These are phyloP conservation scores for Diadema setosum DNA, from an alignment of 35 echinoderm and acorn worm genomes.

Conservation along the genomic window DNA sequence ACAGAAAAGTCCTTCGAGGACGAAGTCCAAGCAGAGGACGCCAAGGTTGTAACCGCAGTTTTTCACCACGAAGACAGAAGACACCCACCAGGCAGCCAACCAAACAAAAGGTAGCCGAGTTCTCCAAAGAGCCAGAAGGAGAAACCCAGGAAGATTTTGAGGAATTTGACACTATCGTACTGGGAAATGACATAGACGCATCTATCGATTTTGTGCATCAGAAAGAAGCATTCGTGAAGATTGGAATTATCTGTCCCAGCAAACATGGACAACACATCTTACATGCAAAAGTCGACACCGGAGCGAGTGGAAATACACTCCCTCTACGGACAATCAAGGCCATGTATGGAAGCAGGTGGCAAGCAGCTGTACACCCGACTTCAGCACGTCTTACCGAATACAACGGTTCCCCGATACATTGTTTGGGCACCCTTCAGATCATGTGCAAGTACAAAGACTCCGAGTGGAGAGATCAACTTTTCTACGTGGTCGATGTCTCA, in stretches of 20 bases:
- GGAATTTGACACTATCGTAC: not conserved
- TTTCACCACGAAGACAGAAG: not conserved
- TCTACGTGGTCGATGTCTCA: conserved; percentile 31
- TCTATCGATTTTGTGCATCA: not conserved
- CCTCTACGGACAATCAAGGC: not conserved
- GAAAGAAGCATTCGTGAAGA: not conserved
- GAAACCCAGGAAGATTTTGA: not conserved
- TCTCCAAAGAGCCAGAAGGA: not conserved
- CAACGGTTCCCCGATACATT: not conserved
- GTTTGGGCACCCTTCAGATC: not conserved
- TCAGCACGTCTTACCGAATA: not conserved
- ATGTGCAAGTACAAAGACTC: not conserved
- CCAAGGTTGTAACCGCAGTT: not conserved
- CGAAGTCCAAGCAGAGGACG: not conserved
- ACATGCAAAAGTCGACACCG: conserved; percentile 41
- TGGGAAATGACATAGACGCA: not conserved
- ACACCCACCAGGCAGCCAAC: not conserved
- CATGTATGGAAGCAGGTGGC: not conserved
- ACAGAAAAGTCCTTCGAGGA: not conserved
- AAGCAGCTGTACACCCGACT: not conserved
- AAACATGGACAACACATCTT: not conserved
- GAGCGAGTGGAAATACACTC: conserved; percentile 18
- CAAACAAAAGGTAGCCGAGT: not conserved
- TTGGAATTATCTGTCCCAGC: not conserved
- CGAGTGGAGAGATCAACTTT: conserved; percentile 6